phyloP scores from a whole-genome alignment of 1,140 invertebrate species.

The Bombus cullumanus region DNA sequence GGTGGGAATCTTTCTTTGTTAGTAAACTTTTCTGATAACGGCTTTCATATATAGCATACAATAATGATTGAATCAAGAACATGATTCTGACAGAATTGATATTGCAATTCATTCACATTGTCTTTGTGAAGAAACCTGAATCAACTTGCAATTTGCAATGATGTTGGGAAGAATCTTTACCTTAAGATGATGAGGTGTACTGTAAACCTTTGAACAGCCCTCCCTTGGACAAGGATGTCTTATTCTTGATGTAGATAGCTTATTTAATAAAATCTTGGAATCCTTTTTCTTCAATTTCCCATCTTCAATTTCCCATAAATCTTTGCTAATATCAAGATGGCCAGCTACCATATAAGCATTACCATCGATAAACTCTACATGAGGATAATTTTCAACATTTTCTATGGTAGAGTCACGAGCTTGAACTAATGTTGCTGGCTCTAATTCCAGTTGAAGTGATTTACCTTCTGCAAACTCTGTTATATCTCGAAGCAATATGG shows the following conservation, averaged over 20 bases:
- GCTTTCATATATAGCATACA: neutral
- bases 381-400: conserved; percentile 66
- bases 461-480: conserved; percentile 69
- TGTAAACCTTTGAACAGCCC: conserved; percentile 84
- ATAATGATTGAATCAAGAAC: neutral
- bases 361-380: conserved; percentile 74
- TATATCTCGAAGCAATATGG: conserved; percentile 71
- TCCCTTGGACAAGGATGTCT: conserved; percentile 81
- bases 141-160: conserved; percentile 6
- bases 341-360: conserved; percentile 74
- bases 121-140: neutral
- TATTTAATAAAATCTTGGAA: conserved; percentile 66
- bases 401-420: conserved; percentile 52
- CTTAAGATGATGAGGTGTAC: conserved; percentile 84
- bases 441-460: conserved; percentile 71
- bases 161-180: conserved; percentile 65
- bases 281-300: conserved; percentile 70
- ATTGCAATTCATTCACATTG: neutral
- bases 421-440: conserved; percentile 65
- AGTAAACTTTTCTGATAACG: too few relatives aligned
- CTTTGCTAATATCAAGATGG: conserved; percentile 63
- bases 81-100: neutral
- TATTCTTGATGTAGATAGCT: conserved; percentile 65
- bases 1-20: too few relatives aligned
- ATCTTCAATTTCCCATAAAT: conserved; percentile 72